These are phyloP conservation scores for Mohoua ochrocephala DNA, from an alignment of 2,113 vertebrate species.

Conservation along the genomic window DNA sequence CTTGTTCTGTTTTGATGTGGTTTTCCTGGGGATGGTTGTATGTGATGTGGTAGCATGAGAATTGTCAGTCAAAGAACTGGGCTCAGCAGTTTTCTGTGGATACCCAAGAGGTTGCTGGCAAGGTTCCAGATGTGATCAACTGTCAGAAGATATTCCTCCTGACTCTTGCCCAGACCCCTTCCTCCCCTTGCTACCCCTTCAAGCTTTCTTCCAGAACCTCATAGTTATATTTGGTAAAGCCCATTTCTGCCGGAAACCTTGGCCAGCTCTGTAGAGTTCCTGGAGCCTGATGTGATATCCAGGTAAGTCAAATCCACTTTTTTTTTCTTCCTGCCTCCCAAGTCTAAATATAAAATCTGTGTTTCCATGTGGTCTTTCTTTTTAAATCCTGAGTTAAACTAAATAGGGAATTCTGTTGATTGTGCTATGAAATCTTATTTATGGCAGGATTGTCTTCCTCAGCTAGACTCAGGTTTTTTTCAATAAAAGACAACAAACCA, in stretches of 20 bases:
- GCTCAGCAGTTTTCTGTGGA: neutral
- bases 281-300: neutral
- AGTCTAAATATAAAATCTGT: neutral
- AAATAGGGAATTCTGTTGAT: neutral
- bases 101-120: rapidly evolving
- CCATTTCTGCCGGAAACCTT: neutral
- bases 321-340: neutral
- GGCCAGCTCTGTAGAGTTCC: neutral
- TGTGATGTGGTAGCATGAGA: neutral
- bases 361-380: neutral
- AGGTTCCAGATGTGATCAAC: neutral
- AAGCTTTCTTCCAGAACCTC: neutral
- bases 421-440: neutral
- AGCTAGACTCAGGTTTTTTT: neutral
- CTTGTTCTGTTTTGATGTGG: neutral
- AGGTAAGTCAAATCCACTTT: neutral
- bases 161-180: neutral
- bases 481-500: neutral
- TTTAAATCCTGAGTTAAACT: neutral
- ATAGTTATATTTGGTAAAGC: neutral
- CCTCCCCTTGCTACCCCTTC: neutral
- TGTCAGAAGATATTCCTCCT: neutral
- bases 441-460: neutral
- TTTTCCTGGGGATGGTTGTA: neutral
- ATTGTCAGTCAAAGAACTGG: neutral